Evolutionary conservation across 2,113 vertebrate genomes (phyloP).

Genomic region (Pachyramphus minor): DNA sequence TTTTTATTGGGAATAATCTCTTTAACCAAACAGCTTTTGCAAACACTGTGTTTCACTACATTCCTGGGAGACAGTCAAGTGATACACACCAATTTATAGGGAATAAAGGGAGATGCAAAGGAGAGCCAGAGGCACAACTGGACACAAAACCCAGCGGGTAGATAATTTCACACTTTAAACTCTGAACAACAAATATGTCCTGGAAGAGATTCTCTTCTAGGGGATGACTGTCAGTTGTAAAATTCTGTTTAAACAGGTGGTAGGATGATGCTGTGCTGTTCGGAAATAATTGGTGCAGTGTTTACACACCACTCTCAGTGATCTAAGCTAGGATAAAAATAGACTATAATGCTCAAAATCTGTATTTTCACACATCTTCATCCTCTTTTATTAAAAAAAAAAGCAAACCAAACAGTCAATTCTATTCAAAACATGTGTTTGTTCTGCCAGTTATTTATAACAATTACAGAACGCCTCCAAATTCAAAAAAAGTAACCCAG

Average conservation of each 20-base stretch:
- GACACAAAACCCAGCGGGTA: background rate
- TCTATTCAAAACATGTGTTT: background rate
- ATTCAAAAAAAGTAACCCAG: background rate
- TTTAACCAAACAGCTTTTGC: slow-evolving; percentile 28
- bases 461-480: background rate
- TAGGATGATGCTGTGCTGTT: background rate
- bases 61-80: slow-evolving; percentile 16
- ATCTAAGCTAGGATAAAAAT: slow-evolving; percentile 2
- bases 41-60: background rate
- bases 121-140: slow-evolving; percentile 36
- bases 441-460: background rate
- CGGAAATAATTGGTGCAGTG: slow-evolving; percentile 33
- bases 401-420: background rate
- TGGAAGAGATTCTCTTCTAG: background rate
- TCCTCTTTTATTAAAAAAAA: background rate
- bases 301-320: slow-evolving; percentile 3
- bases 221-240: background rate
- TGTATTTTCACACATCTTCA: slow-evolving; percentile 10
- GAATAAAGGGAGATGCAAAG: background rate
- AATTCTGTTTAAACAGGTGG: slow-evolving; percentile 35
- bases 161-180: slow-evolving; percentile 23
- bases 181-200: background rate
- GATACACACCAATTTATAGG: background rate
- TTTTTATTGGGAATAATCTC: slow-evolving; percentile 33
- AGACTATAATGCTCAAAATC: background rate